Percentiles rank a stretch among this genome's conserved stretches.
phyloP scores from a whole-genome alignment of 2,888 invertebrate species.

The Fragum fragum region DNA sequence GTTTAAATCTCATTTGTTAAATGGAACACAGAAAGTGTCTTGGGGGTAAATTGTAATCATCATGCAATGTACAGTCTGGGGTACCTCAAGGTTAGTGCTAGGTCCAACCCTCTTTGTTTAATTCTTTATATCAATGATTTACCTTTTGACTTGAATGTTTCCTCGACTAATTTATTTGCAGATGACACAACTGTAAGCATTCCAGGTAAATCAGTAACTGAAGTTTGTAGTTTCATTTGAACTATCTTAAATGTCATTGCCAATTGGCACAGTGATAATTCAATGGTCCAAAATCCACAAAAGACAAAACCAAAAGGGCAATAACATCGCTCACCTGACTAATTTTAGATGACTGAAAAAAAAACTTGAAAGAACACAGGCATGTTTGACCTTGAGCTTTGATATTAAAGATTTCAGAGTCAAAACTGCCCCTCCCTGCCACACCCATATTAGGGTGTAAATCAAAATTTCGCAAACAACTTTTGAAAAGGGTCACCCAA shows the following conservation, averaged over 20 bases:
- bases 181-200: neutral
- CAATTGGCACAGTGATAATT: neutral
- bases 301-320: no score
- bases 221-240: neutral
- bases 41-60: neutral
- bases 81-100: constrained; percentile 13
- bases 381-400: no score
- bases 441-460: no score
- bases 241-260: neutral
- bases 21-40: neutral
- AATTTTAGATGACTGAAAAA: no score
- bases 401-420: no score
- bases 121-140: constrained; percentile 9
- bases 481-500: no score
- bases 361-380: no score
- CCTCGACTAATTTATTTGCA: neutral
- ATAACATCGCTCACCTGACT: no score
- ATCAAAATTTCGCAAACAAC: no score
- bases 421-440: no score
- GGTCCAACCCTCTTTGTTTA: neutral
- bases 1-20: neutral
- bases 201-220: neutral
- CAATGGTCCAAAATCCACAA: neutral
- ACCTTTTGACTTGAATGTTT: neutral
- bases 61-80: neutral